A percentile compares a stretch with the other conserved stretches of the same genome.
These are phyloP conservation scores for Tragopan temminckii DNA, from an alignment of 2,797 vertebrate genomes.

Conservation along the genomic window DNA sequence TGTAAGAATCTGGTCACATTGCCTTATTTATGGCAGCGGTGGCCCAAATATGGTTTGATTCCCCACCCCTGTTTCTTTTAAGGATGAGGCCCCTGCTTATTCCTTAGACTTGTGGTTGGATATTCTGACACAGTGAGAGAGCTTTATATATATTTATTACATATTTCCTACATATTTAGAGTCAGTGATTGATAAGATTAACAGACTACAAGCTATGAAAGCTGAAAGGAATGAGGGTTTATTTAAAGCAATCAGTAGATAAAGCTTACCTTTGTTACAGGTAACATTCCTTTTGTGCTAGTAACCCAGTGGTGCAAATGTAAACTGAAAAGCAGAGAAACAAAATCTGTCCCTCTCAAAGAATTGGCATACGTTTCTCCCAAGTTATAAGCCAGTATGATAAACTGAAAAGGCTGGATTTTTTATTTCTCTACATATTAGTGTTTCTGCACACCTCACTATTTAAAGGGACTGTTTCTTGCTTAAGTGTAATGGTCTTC, in stretches of 20 bases:
- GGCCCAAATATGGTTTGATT: background rate
- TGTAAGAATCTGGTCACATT: background rate
- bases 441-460: background rate
- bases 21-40: background rate
- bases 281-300: background rate
- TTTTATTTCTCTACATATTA: background rate
- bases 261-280: background rate
- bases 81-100: background rate
- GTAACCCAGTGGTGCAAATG: background rate
- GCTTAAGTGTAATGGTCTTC: background rate
- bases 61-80: background rate
- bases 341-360: background rate
- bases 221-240: background rate
- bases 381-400: background rate
- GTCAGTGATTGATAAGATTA: background rate
- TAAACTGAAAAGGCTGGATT: too few relatives aligned
- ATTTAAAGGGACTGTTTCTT: background rate
- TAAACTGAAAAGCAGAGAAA: too few relatives aligned
- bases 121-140: background rate
- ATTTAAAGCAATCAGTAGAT: background rate
- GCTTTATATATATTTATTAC: background rate
- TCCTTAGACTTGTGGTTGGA: background rate
- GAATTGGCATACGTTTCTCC: background rate
- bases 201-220: background rate
- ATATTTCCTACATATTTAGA: background rate